phyloP scores from a whole-genome alignment of 2,888 invertebrate species.

The Dryococelus australis region DNA sequence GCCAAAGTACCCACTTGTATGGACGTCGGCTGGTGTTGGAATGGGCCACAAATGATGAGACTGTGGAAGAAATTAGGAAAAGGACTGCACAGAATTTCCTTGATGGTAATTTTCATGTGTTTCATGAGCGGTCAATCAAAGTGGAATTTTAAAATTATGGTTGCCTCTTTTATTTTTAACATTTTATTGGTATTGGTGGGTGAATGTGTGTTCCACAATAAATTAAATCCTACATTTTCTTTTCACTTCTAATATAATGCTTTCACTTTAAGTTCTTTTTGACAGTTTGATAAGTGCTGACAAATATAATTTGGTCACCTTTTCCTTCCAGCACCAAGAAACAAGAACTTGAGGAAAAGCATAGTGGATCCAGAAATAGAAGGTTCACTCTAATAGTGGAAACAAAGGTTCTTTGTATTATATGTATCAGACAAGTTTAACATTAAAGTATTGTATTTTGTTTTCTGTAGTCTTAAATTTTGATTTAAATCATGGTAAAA shows the following conservation, averaged over 20 bases:
- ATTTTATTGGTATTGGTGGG: not conserved
- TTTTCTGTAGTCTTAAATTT: no score
- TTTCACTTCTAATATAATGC: no score
- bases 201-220: not conserved
- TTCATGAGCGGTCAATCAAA: no score
- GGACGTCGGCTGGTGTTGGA: constrained; percentile 94
- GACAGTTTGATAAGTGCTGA: no score
- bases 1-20: constrained; percentile 97
- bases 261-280: no score
- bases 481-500: no score
- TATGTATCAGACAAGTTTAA: no score
- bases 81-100: constrained; percentile 78
- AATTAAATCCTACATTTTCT: no score
- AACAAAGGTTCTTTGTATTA: not conserved
- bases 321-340: constrained; percentile 34
- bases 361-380: constrained; percentile 25
- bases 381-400: not conserved
- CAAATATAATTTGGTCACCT: no score
- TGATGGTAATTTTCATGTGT: constrained; percentile 27
- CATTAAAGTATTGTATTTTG: no score
- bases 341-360: constrained; percentile 36
- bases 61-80: constrained; percentile 81
- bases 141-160: not conserved
- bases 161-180: not conserved
- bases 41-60: constrained; percentile 87